Conservation (phyloP, 2,888 invertebrate species). For the Chrysotoxum bicinctum region DNA sequence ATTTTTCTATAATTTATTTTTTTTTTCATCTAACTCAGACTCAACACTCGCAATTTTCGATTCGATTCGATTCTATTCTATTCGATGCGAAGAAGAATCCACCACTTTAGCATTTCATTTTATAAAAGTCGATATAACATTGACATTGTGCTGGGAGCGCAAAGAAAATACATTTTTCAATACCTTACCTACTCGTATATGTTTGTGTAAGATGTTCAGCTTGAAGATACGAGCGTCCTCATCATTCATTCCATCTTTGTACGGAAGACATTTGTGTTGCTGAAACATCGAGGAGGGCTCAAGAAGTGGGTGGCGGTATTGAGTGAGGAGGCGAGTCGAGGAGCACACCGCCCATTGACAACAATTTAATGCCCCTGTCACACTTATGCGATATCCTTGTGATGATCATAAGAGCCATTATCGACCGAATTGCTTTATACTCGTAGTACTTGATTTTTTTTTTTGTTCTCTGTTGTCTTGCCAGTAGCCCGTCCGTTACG, state of each 20-base stretch:
- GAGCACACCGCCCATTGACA: slow-evolving; percentile 38
- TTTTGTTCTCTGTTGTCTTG: slow-evolving; percentile 18
- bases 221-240: slow-evolving; percentile 39
- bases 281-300: neutral
- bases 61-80: too few relatives aligned
- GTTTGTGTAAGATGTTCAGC: slow-evolving; percentile 6
- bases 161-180: neutral
- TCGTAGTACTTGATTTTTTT: slow-evolving; percentile 40
- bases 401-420: slow-evolving; percentile 66
- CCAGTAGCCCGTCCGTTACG: neutral
- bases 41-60: slow-evolving; percentile 17
- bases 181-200: slow-evolving; percentile 2
- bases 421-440: slow-evolving; percentile 67
- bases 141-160: neutral
- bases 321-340: neutral
- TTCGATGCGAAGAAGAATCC: slow-evolving; percentile 27
- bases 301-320: neutral
- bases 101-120: slow-evolving; percentile 32
- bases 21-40: neutral
- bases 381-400: slow-evolving; percentile 64
- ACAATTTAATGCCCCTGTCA: slow-evolving; percentile 70
- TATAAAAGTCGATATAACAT: slow-evolving; percentile 20
- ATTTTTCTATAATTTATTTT: slow-evolving; percentile 2
- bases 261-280: slow-evolving; percentile 29
- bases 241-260: slow-evolving; percentile 49